Percentiles rank a stretch among this genome's conserved stretches.
These are phyloP conservation scores for Gnathochromis pfefferi DNA, from an alignment of 2,113 vertebrate species.

Conservation along the genomic window DNA sequence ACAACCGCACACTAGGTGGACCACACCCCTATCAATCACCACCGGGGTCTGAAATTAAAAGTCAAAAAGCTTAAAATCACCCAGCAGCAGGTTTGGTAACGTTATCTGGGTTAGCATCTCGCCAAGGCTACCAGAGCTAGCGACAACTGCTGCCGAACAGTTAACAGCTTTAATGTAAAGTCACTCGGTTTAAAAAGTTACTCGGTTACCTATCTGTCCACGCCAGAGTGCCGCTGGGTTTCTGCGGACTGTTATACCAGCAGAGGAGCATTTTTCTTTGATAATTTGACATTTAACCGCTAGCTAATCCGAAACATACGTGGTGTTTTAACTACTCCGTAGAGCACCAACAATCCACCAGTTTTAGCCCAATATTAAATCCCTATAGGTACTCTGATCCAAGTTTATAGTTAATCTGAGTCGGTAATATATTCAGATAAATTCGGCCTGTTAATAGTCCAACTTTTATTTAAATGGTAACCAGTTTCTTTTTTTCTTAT, in stretches of 20 bases:
- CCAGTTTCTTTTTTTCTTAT: not conserved
- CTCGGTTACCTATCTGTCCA: not conserved
- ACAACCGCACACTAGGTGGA: not conserved
- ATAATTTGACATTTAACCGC: not conserved
- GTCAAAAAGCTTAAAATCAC: not conserved
- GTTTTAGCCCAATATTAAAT: not conserved
- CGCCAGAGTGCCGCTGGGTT: not conserved
- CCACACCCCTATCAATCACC: not conserved
- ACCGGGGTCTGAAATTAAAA: not conserved
- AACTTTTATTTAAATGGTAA: not conserved
- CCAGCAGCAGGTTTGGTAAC: not conserved
- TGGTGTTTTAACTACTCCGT: too few species aligned
- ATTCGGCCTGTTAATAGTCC: not conserved
- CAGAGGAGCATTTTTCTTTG: not conserved
- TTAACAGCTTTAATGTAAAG: not conserved
- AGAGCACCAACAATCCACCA: not conserved
- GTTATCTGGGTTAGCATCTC: not conserved
- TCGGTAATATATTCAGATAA: rapidly evolving
- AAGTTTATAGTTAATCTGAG: rapidly evolving
- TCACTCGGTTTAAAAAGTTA: not conserved
- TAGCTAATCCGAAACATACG: not conserved
- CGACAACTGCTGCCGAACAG: not conserved
- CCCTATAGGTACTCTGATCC: rapidly evolving
- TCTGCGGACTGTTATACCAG: not conserved
- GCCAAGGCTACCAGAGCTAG: not conserved